phyloP scores from a whole-genome alignment of 2,113 vertebrate species.

The Apus apus region DNA sequence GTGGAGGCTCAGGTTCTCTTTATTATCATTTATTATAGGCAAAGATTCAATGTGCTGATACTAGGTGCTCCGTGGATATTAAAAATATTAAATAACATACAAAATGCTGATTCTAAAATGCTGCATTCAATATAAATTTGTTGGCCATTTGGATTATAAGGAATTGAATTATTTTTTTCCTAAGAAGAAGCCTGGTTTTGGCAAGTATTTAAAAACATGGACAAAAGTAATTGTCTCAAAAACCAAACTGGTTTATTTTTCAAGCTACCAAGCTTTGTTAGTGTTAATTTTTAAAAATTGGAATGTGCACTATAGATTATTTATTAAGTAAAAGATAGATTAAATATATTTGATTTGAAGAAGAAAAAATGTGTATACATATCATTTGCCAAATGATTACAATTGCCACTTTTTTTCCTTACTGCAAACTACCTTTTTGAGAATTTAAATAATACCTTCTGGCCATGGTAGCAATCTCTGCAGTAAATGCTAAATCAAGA shows the following conservation, averaged over 20 bases:
- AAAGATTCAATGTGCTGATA: not conserved
- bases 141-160: not conserved
- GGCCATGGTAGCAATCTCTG: not conserved
- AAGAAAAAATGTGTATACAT: not conserved
- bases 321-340: not conserved
- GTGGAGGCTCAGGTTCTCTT: not conserved
- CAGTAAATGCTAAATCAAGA: not conserved
- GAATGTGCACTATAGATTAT: not conserved
- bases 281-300: not conserved
- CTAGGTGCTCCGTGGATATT: not conserved
- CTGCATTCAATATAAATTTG: slow-evolving; percentile 10
- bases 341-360: not conserved
- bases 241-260: not conserved
- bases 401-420: not conserved
- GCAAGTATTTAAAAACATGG: not conserved
- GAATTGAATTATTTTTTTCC: not conserved
- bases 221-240: not conserved
- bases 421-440: not conserved
- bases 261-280: not conserved
- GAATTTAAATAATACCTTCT: not conserved
- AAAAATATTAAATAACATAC: not conserved
- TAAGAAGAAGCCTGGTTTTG: not conserved
- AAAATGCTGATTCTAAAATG: slow-evolving; percentile 8
- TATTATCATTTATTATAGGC: not conserved
- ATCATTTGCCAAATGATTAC: not conserved